Evolutionary conservation across 2,797 vertebrate genomes (phyloP), one percentile per base, ranked within the genome.

Genomic region (Mormyrus hasselquistii): DNA sequence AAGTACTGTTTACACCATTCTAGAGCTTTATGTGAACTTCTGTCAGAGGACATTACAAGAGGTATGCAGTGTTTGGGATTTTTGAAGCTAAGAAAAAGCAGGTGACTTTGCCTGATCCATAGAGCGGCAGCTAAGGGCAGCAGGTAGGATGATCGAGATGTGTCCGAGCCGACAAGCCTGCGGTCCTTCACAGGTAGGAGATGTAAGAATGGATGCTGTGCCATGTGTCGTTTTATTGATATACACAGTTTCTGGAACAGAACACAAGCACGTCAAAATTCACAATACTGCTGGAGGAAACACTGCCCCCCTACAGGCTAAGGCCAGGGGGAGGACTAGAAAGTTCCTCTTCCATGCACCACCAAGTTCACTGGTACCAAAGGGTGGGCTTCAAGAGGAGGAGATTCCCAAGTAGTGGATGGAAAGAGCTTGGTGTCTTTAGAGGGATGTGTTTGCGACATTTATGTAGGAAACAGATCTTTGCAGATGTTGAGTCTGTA

Each of bases 241-340:
- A 38, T n/a, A 86, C 73, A 88, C 9, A 25, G 59, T 86, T 86
- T 89, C 4, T 29, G 79, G 57, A 85, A 59, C 88, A 86, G 82
- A 86, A 89, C 82, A 89, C 88, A 89, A 53, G 88, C 55, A 59
- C 88, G 14, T 82, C 41, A 85, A 89, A 55, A 53, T 83, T 86
- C 83, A 73, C 88, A 86, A 55, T 44, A 73, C 83, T 73, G 88
- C n/a, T 19, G 53, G 22, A 53, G 47, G 73, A 86, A 38, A 89
- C 59, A 52, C 12, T 4, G 88, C 44, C 38, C 1, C 38, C 57
- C 86, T 9, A 38, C 59, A 29, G 52, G 25, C 49, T 52, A 10
- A 9, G 49, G 52, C 22, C 9, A 5, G 38, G 29, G 29, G 29
- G 29, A 2, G 44, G n/a, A 19, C 52, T 19, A 4, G 6, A 14